These are phyloP conservation scores for Craniophora ligustri DNA, from an alignment of 2,888 invertebrate species.

Conservation along the genomic window DNA sequence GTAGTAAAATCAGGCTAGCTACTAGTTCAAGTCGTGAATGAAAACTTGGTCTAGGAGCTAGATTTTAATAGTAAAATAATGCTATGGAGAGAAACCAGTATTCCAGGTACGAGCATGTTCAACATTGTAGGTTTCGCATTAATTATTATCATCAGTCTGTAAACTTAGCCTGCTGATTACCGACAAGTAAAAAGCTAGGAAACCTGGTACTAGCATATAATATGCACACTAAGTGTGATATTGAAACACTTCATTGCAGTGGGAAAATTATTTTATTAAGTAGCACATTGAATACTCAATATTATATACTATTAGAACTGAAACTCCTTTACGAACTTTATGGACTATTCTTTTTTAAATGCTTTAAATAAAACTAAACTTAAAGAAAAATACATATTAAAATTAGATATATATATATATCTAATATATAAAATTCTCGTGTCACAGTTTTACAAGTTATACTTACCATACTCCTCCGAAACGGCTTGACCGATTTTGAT, in stretches of 20 bases:
- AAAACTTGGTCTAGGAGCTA: not conserved
- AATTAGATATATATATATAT: too few species aligned
- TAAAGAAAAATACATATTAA: not conserved
- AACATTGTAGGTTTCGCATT: too few species aligned
- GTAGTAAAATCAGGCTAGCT: too few species aligned
- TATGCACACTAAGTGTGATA: not conserved
- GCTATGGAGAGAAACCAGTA: not conserved
- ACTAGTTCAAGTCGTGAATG: too few species aligned
- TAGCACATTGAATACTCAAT: not conserved
- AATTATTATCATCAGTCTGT: not conserved
- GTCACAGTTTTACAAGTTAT: too few species aligned
- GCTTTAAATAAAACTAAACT: not conserved
- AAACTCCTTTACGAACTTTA: not conserved
- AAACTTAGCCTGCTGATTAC: not conserved
- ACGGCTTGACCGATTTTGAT: too few species aligned
- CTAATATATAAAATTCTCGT: too few species aligned
- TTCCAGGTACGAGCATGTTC: not conserved
- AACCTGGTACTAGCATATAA: not conserved
- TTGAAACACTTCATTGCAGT: too few species aligned
- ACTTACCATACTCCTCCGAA: too few species aligned
- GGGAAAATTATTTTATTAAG: too few species aligned
- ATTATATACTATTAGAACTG: not conserved
- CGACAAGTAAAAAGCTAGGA: not conserved
- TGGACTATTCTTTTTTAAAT: not conserved
- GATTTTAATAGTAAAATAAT: not conserved